Evolutionary conservation across 1,140 invertebrate species (phyloP).

Genomic region (Aplysia californica): DNA sequence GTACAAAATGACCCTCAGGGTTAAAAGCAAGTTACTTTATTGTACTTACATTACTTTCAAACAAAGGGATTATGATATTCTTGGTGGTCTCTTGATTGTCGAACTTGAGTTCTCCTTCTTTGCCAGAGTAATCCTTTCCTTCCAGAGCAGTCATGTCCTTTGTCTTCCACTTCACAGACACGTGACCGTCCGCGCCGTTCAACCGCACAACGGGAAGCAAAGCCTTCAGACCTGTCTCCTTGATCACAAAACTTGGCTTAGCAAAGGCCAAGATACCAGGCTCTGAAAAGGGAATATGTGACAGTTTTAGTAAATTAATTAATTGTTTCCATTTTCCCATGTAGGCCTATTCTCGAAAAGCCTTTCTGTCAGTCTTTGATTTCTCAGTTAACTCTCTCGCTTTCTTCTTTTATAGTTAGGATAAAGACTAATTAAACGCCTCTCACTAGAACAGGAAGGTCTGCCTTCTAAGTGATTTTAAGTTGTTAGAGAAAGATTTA

Average conservation of each 20-base stretch:
- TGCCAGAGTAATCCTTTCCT: slow-evolving; percentile 71
- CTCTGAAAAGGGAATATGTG: slow-evolving; percentile 64
- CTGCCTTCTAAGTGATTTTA: too few species aligned
- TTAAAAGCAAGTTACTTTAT: too few species aligned
- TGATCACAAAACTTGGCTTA: slow-evolving; percentile 74
- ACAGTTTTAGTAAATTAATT: too few species aligned
- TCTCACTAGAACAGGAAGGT: too few species aligned
- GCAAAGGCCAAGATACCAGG: slow-evolving; percentile 75
- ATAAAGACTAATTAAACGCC: too few species aligned
- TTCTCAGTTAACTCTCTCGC: too few species aligned
- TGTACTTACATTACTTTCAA: slow-evolving; percentile 50
- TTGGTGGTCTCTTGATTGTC: slow-evolving; percentile 72
- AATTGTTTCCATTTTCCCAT: too few species aligned
- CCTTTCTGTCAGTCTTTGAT: too few species aligned
- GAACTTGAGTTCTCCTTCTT: slow-evolving; percentile 72
- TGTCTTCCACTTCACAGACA: slow-evolving; percentile 73
- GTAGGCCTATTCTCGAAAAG: too few species aligned
- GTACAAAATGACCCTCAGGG: too few species aligned
- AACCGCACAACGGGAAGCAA: slow-evolving; percentile 71
- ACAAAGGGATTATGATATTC: slow-evolving; percentile 73
- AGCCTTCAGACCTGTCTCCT: slow-evolving; percentile 73
- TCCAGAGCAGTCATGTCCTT: slow-evolving; percentile 73
- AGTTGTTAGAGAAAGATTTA: too few species aligned
- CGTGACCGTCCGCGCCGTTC: slow-evolving; percentile 75
- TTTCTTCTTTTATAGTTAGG: too few species aligned